Evolutionary conservation across 2,888 invertebrate species (phyloP).

Genomic region (Lasioglossum zephyrum): DNA sequence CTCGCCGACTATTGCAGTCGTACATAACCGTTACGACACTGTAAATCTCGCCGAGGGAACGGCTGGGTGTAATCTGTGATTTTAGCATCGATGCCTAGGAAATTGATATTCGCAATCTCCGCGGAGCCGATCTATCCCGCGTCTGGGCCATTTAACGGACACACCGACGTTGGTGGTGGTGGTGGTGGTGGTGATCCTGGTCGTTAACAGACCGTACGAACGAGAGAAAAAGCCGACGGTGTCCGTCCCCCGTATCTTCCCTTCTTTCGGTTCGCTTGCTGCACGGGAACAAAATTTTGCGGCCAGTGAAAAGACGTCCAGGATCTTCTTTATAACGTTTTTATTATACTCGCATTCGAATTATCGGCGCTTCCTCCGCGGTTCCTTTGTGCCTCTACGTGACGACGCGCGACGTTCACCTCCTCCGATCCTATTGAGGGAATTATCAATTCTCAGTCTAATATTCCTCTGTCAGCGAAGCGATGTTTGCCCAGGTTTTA

Average conservation of each 20-base stretch:
- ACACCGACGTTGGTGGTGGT: conserved; percentile 29
- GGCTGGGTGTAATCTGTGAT: conserved; percentile 35
- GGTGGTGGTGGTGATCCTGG: conserved; percentile 31
- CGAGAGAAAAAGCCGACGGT: conserved; percentile 51
- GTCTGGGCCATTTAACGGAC: conserved; percentile 70
- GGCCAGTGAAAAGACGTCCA: conserved; percentile 30
- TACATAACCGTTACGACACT: conserved; percentile 55
- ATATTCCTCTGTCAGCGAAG: background rate
- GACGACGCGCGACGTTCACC: conserved; percentile 19
- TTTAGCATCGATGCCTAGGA: conserved; percentile 44
- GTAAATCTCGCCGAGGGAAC: conserved; percentile 44
- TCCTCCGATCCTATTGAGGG: conserved; percentile 12
- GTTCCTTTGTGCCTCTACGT: conserved; percentile 37
- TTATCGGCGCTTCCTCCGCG: conserved; percentile 32
- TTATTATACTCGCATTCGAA: conserved; percentile 38
- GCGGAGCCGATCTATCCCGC: conserved; percentile 53
- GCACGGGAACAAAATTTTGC: conserved; percentile 47
- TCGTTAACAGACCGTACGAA: conserved; percentile 68
- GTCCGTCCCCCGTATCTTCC: conserved; percentile 52
- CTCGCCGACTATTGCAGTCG: conserved; percentile 21
- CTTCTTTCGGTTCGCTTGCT: conserved; percentile 50
- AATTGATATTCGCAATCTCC: conserved; percentile 68
- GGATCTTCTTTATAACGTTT: conserved; percentile 32
- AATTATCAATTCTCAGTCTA: conserved; percentile 19
- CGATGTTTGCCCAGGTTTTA: background rate